Percentiles rank a stretch among this genome's conserved stretches.
phyloP scores from a whole-genome alignment of 2,888 invertebrate genomes.

The Sipunculus nudus region DNA sequence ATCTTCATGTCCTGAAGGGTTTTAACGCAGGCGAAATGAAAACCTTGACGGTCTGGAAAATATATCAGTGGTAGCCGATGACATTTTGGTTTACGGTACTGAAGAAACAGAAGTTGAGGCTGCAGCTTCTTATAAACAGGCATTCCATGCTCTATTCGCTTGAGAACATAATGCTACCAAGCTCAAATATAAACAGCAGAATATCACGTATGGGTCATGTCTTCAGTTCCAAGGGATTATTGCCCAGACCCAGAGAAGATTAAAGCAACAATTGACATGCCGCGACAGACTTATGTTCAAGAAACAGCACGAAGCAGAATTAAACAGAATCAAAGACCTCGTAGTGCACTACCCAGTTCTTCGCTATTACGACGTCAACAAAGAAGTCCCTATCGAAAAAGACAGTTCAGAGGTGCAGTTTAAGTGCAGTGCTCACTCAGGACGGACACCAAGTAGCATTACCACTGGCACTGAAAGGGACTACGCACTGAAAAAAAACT shows the following conservation, averaged over 20 bases:
- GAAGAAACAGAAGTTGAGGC: not conserved
- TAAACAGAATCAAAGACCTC: not conserved
- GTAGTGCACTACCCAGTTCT: not conserved
- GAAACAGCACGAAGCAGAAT: not conserved
- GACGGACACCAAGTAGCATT: not conserved
- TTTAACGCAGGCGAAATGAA: too few species aligned
- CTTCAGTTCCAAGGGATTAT: not conserved
- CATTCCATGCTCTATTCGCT: not conserved
- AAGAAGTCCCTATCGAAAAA: not conserved
- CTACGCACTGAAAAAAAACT: not conserved
- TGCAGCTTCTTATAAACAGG: not conserved
- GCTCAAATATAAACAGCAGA: not conserved
- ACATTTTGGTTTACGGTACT: not conserved
- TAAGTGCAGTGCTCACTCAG: not conserved
- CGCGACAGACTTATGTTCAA: not conserved
- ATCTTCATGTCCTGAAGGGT: too few species aligned
- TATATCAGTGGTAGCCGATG: not conserved
- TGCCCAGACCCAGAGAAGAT: not conserved
- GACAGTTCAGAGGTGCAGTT: not conserved
- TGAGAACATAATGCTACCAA: not conserved
- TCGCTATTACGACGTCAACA: not conserved
- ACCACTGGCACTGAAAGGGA: not conserved
- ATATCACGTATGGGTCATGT: not conserved
- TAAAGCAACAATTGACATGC: not conserved
- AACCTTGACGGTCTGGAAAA: too few species aligned